Conservation (phyloP, 2,113 vertebrate species). For the Silurus glanis region DNA sequence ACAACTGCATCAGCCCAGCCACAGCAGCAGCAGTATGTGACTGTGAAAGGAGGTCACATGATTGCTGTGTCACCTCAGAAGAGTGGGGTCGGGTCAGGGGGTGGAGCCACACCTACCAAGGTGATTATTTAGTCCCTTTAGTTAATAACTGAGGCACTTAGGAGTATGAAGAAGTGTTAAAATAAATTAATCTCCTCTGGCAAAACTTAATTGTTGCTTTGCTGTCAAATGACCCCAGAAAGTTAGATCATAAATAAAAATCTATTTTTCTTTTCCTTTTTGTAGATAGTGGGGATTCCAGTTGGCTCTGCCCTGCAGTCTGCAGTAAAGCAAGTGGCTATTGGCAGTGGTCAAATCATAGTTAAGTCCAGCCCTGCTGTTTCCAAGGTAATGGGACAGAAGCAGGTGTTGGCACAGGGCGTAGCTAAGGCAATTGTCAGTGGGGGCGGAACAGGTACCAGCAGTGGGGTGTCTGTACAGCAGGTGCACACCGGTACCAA, state of each 20-base stretch:
- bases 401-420: conserved; percentile 94
- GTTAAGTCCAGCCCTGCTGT: conserved; percentile 87
- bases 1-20: conserved; percentile 75
- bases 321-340: conserved; percentile 91
- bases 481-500: conserved; percentile 82
- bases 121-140: conserved; percentile 59
- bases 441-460: conserved; percentile 79
- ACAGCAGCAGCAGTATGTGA: conserved; percentile 88
- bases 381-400: conserved; percentile 87
- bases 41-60: conserved; percentile 94
- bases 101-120: conserved; percentile 80
- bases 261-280: background rate
- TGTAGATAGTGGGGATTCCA: conserved; percentile 89
- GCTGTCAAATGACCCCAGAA: background rate
- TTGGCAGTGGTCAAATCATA: conserved; percentile 95
- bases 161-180: background rate
- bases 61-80: conserved; percentile 94
- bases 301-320: conserved; percentile 87
- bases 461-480: conserved; percentile 82
- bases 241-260: background rate
- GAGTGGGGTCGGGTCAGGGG: conserved; percentile 65
- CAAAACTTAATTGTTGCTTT: background rate
- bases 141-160: background rate
- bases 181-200: background rate
- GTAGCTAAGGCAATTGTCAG: conserved; percentile 96